Base-by-base conservation (phyloP, 2,113 vertebrate species). In the Lamprologus callipterus region DNA sequence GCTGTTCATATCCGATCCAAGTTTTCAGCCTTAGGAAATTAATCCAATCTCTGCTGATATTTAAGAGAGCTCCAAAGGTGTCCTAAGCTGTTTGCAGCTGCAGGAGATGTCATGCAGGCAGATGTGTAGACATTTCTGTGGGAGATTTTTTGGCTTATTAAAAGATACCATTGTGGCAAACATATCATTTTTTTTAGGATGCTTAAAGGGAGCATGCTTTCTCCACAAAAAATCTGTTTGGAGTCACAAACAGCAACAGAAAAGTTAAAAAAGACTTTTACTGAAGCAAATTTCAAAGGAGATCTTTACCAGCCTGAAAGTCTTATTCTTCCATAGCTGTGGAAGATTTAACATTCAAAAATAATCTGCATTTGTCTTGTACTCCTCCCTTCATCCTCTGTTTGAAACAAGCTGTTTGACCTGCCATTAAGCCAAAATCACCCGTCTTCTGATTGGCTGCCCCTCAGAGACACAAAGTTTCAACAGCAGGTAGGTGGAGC, bases 21-120 rank as follows among this genome's bases (percentile, higher is more conserved):
- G 45, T 78, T 49, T 78, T 31, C 26, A 49, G 45, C 42, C 26
- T 31, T 49, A 31, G 45, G 45, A 78, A 78, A 78, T 78, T 31
- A 78, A 78, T 78, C 70, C 45, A n/a, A 49, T 78, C 70, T 78
- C 70, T 31, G 70, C 70, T 49, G 70, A 49, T 78, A n/a, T 31
- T 49, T 28, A 78, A 49, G 10, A 17, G 68, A 1, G 6, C 5
- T 78, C 45, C 42, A 78, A 31, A 78, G 45, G 70, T 78, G 26
- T 78, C 26, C 70, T 78, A 8, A 78, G 70, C 16, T 49, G 45
- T 78, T 49, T 49, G 70, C 3, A 8, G 26, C 70, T 49, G 42
- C 70, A 78, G 45, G 42, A 78, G 70, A 49, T 49, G 45, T 1
- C 70, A 31, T 13, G 26, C 45, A 78, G 70, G 0, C 10, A 78